Evolutionary conservation across 2,797 vertebrate genomes (phyloP), one percentile per base, ranked within the genome.

Genomic region (Crenichthys baileyi): DNA sequence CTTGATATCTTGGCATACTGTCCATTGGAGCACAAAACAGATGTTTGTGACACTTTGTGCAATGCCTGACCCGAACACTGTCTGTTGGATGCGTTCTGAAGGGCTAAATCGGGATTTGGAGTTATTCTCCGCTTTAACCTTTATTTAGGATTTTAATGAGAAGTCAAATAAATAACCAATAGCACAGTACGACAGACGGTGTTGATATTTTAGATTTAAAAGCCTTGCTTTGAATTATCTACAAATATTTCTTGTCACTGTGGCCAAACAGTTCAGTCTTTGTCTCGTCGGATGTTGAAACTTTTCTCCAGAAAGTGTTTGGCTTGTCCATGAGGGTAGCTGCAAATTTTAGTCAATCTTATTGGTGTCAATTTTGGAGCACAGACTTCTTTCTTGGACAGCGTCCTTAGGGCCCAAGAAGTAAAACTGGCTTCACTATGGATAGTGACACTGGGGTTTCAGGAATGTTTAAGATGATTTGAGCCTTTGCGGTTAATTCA

Each of bases 1-100:
- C 87, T 82, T 78, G 85, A 85, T 81, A 91, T 88, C 71, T 70
- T 80, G 87, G 82, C 89, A 77, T 48, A 76, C 78, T 83, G 83
- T 92, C 85, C 87, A 85, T 7, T 83, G 87, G 89, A 92, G 87
- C 89, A 85, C 87, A 88, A 84, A 88, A 87, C 89, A 93, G 88
- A 92, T 94, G 92, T 91, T 92, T 84, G 80, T 91, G 91, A 91
- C 93, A 90, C 86, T 88, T 76, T 53, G 80, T 79, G 89, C 53
- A 87, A 89, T 68, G 81, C 86, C 70, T 87, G 70, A 76, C 41
- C 76, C 81, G 20, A 83, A 83, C 72, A 79, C 50, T 82, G 76
- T 83, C 85, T 76, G 77, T 53, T 71, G 85, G 81, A 76, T 46
- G 70, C 36, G 58, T 79, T 68, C 60, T 22, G 61, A 82, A 87